phyloP scores from a whole-genome alignment of 2,113 vertebrate genomes.

The Rhadina sibilatrix region DNA sequence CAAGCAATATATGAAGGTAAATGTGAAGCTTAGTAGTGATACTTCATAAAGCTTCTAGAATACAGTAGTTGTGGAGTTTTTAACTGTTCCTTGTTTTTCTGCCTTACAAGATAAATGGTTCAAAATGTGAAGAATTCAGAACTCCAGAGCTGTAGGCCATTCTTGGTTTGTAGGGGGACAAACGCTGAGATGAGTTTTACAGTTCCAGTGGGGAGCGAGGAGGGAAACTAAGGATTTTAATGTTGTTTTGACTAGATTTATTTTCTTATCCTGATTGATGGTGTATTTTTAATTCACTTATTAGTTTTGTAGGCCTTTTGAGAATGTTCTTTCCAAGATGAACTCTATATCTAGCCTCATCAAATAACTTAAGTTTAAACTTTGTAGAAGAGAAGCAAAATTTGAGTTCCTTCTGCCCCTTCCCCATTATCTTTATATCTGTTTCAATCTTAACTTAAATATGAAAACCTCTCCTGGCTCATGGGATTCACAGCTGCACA shows the following conservation, averaged over 20 bases:
- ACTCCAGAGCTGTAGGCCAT: neutral
- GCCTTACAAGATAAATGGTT: neutral
- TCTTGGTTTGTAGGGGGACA: neutral
- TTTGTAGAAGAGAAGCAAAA: neutral
- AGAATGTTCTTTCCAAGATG: neutral
- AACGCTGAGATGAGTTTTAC: neutral
- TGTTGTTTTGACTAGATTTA: neutral
- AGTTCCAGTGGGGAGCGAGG: neutral
- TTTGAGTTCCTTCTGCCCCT: neutral
- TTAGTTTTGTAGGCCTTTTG: neutral
- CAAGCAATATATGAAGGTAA: constrained; percentile 99
- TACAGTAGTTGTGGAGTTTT: neutral
- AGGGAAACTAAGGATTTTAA: neutral
- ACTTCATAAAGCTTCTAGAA: neutral
- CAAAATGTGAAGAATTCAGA: neutral
- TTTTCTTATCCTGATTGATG: neutral
- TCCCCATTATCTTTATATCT: neutral
- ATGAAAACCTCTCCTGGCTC: neutral
- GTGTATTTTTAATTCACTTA: neutral
- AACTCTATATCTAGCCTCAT: neutral
- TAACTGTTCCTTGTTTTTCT: neutral
- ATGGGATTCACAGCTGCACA: neutral
- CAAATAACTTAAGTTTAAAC: neutral
- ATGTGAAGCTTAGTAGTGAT: neutral
- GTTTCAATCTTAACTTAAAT: neutral